Conservation (phyloP, 37 sponge, comb jelly and placozoan species). For the Mnemiopsis leidyi region DNA sequence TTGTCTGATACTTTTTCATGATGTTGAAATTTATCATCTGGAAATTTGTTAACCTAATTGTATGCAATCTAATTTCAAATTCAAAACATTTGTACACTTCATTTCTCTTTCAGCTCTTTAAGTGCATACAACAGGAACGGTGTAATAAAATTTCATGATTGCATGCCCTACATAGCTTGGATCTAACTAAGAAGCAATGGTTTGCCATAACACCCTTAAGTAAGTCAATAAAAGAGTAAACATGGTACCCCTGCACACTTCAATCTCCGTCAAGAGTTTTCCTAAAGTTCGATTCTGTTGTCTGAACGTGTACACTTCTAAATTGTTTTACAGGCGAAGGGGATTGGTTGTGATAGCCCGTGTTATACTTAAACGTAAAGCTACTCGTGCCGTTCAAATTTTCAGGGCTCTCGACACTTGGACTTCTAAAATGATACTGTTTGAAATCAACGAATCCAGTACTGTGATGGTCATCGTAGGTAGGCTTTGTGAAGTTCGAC, state of each 20-base stretch:
- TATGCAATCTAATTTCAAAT: too few relatives aligned
- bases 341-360: not conserved
- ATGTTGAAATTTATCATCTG: too few relatives aligned
- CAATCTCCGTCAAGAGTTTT: not conserved
- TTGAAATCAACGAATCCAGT: not conserved
- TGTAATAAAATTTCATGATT: too few relatives aligned
- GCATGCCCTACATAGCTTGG: too few relatives aligned
- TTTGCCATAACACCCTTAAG: too few relatives aligned
- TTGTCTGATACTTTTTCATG: too few relatives aligned
- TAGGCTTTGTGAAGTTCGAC: not conserved
- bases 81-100: too few relatives aligned
- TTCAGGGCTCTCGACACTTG: not conserved
- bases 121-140: too few relatives aligned
- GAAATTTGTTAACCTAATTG: too few relatives aligned
- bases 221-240: too few relatives aligned
- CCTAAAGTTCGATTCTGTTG: not conserved
- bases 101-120: too few relatives aligned
- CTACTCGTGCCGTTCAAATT: not conserved
- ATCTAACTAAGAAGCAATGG: too few relatives aligned
- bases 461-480: not conserved
- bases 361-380: not conserved
- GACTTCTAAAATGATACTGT: not conserved
- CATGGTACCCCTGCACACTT: not conserved
- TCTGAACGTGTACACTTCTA: not conserved
- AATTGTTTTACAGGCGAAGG: not conserved